phyloP scores from a whole-genome alignment of 2,888 invertebrate species.

The Lacanobia oleracea region DNA sequence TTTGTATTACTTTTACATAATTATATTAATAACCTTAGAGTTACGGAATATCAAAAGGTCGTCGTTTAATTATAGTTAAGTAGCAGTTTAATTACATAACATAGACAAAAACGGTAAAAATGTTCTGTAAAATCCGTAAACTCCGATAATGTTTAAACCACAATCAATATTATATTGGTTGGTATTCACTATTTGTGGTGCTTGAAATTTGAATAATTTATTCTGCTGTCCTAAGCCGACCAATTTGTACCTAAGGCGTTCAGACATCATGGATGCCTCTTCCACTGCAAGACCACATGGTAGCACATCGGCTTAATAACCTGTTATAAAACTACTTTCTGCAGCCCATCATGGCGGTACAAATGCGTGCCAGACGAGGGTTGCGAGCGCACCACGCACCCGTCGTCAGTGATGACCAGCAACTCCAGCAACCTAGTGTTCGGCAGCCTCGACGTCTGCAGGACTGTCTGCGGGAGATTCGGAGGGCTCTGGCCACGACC shows the following conservation, averaged over 20 bases:
- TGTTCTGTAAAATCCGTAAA: neutral
- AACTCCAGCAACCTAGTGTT: constrained; percentile 72
- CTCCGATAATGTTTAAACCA: neutral
- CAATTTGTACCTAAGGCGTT: neutral
- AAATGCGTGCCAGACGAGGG: constrained; percentile 80
- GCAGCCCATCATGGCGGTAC: constrained; percentile 86
- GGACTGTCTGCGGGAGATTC: constrained; percentile 92
- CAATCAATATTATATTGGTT: neutral
- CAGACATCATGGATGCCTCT: neutral
- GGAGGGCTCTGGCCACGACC: constrained; percentile 94
- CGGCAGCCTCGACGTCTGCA: constrained; percentile 91
- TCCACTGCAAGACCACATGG: neutral
- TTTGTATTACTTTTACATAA: too few species aligned
- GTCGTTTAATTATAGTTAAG: too few species aligned
- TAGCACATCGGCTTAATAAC: too few species aligned
- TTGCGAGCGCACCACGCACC: constrained; percentile 83
- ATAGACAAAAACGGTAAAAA: too few species aligned
- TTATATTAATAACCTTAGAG: too few species aligned
- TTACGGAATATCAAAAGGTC: too few species aligned
- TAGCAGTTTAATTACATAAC: too few species aligned
- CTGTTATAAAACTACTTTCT: neutral
- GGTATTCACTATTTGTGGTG: neutral
- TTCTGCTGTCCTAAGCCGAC: neutral
- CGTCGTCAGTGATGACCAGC: constrained; percentile 72
- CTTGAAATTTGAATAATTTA: too few species aligned